These are phyloP conservation scores for Anabacerthia variegaticeps DNA, from an alignment of 2,797 vertebrate genomes.

Conservation along the genomic window DNA sequence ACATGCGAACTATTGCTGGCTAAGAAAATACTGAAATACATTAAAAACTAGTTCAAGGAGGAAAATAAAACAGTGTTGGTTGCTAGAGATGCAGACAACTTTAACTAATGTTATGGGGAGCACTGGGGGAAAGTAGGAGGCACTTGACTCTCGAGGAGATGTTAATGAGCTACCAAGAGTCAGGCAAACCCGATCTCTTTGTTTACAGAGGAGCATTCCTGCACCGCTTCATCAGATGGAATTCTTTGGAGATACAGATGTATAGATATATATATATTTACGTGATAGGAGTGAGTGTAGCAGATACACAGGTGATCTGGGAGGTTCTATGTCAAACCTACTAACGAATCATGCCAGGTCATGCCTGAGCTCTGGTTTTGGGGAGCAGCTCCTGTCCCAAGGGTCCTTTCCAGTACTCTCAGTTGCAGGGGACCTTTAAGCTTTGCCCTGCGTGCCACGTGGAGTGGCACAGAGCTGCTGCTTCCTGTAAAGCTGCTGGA, in stretches of 20 bases:
- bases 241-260: background rate
- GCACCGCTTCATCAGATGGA: background rate
- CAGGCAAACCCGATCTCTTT: rapidly evolving
- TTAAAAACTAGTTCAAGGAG: background rate
- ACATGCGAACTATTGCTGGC: rapidly evolving
- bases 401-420: background rate
- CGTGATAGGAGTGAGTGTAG: too few species aligned
- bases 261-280: background rate
- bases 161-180: background rate
- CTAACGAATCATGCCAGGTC: rapidly evolving
- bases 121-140: background rate
- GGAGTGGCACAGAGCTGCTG: background rate
- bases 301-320: background rate
- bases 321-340: background rate
- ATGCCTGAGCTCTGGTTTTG: background rate
- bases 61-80: background rate
- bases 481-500: background rate
- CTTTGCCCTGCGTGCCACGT: background rate
- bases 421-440: background rate
- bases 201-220: background rate
- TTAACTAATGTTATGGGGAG: rapidly evolving
- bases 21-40: background rate
- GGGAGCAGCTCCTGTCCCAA: background rate
- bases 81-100: background rate
- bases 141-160: background rate